A percentile compares a stretch with the other conserved stretches of the same genome.
Conservation (phyloP, 2,888 invertebrate genomes). For the Trichogramma evanescens region DNA sequence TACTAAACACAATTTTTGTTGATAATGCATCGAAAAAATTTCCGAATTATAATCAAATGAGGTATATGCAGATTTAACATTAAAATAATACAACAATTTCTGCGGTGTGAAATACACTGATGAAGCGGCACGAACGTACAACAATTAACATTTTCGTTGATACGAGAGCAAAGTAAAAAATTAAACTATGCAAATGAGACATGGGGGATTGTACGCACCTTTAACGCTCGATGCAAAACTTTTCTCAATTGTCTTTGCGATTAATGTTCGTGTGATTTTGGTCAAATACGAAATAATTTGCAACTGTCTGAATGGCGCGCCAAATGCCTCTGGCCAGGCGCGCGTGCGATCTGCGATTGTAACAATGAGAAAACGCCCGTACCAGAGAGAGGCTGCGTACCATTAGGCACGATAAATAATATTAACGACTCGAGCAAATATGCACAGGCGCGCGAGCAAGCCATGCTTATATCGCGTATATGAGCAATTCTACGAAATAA, state of each 20-base stretch:
- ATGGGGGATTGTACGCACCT: constrained; percentile 5
- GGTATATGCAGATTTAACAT: too few species aligned
- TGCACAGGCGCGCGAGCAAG: constrained; percentile 5
- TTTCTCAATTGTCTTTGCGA: constrained; percentile 14
- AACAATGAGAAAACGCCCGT: background rate
- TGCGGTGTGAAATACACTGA: too few species aligned
- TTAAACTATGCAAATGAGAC: background rate
- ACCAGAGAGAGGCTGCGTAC: too few species aligned
- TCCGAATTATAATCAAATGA: too few species aligned
- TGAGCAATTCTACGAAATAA: background rate
- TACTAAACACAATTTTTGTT: too few species aligned
- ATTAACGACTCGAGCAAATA: constrained; percentile 9
- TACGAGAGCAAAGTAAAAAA: too few species aligned
- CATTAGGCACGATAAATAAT: constrained; percentile 15
- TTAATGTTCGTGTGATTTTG: constrained; percentile 11
- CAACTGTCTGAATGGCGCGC: background rate
- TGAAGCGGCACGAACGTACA: too few species aligned
- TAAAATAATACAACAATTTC: too few species aligned
- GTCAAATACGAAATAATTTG: constrained; percentile 2
- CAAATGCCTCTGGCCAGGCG: background rate
- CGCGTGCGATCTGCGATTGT: background rate
- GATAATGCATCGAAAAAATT: too few species aligned
- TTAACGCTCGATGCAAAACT: background rate
- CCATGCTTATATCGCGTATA: constrained; percentile 8
- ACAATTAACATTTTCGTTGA: too few species aligned